Conservation (phyloP, 2,113 vertebrate species). For the Austrofundulus limnaeus region DNA sequence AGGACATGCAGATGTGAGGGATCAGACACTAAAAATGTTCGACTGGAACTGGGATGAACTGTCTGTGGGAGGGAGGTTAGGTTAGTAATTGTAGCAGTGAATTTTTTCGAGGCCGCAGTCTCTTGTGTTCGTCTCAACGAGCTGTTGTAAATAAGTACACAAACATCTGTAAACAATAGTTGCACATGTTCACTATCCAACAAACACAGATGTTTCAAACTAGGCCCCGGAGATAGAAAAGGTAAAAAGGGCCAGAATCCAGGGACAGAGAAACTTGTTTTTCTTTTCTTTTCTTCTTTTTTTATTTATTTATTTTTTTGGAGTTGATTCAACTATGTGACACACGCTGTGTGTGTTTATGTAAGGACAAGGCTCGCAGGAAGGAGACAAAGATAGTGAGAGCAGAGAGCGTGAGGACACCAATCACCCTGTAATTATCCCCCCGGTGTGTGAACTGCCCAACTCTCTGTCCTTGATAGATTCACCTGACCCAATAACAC, state of each 20-base stretch:
- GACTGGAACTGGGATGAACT: slow-evolving; percentile 69
- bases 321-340: slow-evolving; percentile 28
- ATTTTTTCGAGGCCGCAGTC: slow-evolving; percentile 29
- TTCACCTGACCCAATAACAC: slow-evolving; percentile 79
- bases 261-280: slow-evolving; percentile 21
- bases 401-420: slow-evolving; percentile 72
- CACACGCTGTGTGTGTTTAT: slow-evolving; percentile 56
- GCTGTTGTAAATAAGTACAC: slow-evolving; percentile 90
- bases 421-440: slow-evolving; percentile 78
- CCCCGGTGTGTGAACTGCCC: slow-evolving; percentile 74
- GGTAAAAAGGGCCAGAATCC: slow-evolving; percentile 45
- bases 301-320: no score
- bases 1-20: slow-evolving; percentile 54
- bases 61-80: slow-evolving; percentile 55
- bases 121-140: slow-evolving; percentile 57
- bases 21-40: slow-evolving; percentile 38
- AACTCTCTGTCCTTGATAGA: slow-evolving; percentile 76
- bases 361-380: slow-evolving; percentile 57
- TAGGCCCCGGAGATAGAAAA: slow-evolving; percentile 62
- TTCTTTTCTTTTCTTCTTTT: slow-evolving; percentile 18
- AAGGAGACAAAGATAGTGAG: slow-evolving; percentile 71
- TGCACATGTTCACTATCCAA: slow-evolving; percentile 64
- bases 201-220: slow-evolving; percentile 75
- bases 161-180: slow-evolving; percentile 83
- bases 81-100: slow-evolving; percentile 78